phyloP scores from a whole-genome alignment of 2,888 invertebrate species.

The Amblyjoppa fuscipennis region DNA sequence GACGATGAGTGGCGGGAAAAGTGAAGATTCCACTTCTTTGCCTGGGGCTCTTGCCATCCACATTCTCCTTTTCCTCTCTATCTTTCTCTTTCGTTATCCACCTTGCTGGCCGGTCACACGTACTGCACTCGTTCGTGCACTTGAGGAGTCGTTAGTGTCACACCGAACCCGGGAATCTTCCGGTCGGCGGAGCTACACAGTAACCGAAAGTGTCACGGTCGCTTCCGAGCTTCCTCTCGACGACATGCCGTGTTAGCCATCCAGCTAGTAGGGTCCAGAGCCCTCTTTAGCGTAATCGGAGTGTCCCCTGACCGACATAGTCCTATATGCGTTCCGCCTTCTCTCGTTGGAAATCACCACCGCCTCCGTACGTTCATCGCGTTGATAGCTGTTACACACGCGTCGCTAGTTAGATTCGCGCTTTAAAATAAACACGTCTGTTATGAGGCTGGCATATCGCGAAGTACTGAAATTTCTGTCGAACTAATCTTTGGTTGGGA shows the following conservation, averaged over 20 bases:
- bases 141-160: constrained; percentile 64
- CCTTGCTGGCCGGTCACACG: constrained; percentile 43
- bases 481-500: too few species aligned
- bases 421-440: too few species aligned
- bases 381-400: constrained; percentile 12
- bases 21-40: constrained; percentile 61
- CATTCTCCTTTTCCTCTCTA: constrained; percentile 15
- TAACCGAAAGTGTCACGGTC: constrained; percentile 39
- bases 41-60: constrained; percentile 12
- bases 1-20: constrained; percentile 25
- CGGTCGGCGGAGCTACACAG: constrained; percentile 46
- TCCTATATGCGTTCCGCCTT: not conserved
- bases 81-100: constrained; percentile 22
- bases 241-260: constrained; percentile 30
- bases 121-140: constrained; percentile 47
- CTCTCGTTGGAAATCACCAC: constrained; percentile 8
- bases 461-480: too few species aligned
- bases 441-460: too few species aligned
- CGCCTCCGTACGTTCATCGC: not conserved
- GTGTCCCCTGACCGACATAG: not conserved
- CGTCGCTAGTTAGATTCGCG: not conserved
- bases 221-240: constrained; percentile 36
- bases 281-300: constrained; percentile 13
- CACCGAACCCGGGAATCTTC: constrained; percentile 53
- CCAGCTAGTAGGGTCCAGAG: not conserved